phyloP scores from a whole-genome alignment of 2,888 invertebrate genomes.

The Horisme vitalbata region DNA sequence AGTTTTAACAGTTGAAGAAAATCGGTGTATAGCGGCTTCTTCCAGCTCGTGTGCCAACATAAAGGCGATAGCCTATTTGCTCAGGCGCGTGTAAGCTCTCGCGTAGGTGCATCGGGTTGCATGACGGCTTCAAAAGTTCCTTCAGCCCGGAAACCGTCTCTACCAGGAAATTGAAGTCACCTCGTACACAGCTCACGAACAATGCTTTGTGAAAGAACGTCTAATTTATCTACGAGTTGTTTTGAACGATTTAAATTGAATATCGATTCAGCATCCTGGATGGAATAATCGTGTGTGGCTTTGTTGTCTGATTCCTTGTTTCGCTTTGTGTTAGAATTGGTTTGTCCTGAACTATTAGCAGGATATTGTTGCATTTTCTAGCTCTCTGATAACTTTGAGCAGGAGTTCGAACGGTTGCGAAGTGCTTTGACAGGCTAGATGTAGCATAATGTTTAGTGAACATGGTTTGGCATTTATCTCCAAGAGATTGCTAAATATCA shows the following conservation, averaged over 20 bases:
- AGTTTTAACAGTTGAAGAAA: no score
- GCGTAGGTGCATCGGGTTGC: constrained; percentile 72
- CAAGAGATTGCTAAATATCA: no score
- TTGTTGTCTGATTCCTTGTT: constrained; percentile 41
- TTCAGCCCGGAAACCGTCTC: constrained; percentile 54
- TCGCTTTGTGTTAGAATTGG: constrained; percentile 31
- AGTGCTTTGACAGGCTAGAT: constrained; percentile 9
- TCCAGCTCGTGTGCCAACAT: constrained; percentile 26
- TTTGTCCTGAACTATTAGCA: constrained; percentile 31
- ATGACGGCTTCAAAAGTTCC: constrained; percentile 73
- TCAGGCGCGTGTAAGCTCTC: constrained; percentile 57
- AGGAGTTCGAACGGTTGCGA: constrained; percentile 5
- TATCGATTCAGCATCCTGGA: constrained; percentile 62
- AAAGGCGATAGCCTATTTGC: constrained; percentile 67
- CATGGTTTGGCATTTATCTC: neutral
- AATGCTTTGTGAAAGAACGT: constrained; percentile 80
- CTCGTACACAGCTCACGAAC: constrained; percentile 59
- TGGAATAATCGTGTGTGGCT: constrained; percentile 38
- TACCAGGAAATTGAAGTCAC: constrained; percentile 81
- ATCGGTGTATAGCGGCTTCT: constrained; percentile 37
- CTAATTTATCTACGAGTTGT: constrained; percentile 76
- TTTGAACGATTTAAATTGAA: constrained; percentile 76
- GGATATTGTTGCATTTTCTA: constrained; percentile 28
- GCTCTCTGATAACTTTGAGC: constrained; percentile 14
- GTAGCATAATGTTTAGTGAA: neutral